A percentile compares a stretch with the other conserved stretches of the same genome.
These are phyloP conservation scores for Mungos mungo DNA, from an alignment of 2,113 vertebrate genomes.

Conservation along the genomic window DNA sequence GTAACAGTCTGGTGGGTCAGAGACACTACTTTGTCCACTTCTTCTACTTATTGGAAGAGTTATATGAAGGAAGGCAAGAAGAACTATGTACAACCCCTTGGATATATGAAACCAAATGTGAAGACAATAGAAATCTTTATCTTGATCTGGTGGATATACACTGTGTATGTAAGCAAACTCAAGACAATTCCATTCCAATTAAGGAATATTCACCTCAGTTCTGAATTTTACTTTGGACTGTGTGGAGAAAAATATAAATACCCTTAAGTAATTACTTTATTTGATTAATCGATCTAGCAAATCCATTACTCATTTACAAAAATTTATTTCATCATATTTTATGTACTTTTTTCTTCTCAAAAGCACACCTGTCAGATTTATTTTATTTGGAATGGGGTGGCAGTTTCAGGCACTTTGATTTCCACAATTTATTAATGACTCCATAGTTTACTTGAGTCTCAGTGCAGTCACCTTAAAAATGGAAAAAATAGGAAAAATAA, in stretches of 20 bases:
- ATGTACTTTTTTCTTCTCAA: background rate
- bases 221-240: background rate
- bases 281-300: background rate
- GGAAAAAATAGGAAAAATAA: background rate
- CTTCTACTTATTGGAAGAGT: fast-evolving
- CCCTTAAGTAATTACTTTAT: background rate
- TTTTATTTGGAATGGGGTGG: background rate
- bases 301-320: background rate
- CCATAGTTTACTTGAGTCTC: background rate
- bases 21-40: background rate
- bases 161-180: background rate
- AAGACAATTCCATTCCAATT: background rate
- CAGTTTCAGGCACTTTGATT: background rate
- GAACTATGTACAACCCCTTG: background rate
- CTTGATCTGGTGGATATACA: background rate
- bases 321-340: background rate
- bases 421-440: background rate
- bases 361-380: background rate
- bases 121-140: background rate
- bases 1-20: background rate
- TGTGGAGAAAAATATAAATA: background rate
- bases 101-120: background rate
- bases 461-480: background rate
- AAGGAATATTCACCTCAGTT: background rate
- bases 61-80: background rate